Base-by-base conservation (phyloP, 2,113 vertebrate genomes). In the Forbesichthys papilliferus region DNA sequence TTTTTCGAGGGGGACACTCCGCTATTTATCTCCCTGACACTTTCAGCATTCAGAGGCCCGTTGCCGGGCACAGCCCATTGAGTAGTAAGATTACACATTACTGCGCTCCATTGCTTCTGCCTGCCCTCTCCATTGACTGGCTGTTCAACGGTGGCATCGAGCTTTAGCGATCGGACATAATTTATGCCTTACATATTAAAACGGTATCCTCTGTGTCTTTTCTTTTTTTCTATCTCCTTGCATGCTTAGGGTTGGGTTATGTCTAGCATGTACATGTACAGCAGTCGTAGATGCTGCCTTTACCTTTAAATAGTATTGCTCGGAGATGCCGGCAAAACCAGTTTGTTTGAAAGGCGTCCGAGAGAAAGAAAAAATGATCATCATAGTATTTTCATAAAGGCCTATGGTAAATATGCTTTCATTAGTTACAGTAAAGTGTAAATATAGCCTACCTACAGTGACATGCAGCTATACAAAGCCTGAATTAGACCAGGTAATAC, bases 21-120 rank as follows among this genome's bases (percentile, higher is more conserved):
- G 96, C 98, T 98, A 99, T 98, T 99, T 96, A 98, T 98, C 98
- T 99, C 97, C 88, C 94, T 99, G 97, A 98, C 98, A 99, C 94
- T 93, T 98, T 90, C 93, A 96, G 96, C 93, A 90, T 96, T 94
- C 93, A 94, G 94, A 94, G 93, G 93, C 93, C 93, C 94, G 91
- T 94, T 94, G 95, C 95, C 84, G 95, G 95, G 94, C 95, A 98
- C 98, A 98, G 97, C 92, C 98, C 97, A 99, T 98, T 98, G 98
- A 97, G 95, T 98, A 97, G 95, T 96, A 96, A 98, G 96, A 98
- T 98, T 98, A 96, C 96, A 96, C 96, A 97, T 97, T 96, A 96
- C 95, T 95, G 84, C 95, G 96, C 95, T 97, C 95, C 97, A 98
- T 98, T 97, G 97, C 95, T 93, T 97, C 90, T 94, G 92, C 95